Evolutionary conservation across 2,113 vertebrate species (phyloP).

Genomic region (Pseudolaguvia tuberculata): DNA sequence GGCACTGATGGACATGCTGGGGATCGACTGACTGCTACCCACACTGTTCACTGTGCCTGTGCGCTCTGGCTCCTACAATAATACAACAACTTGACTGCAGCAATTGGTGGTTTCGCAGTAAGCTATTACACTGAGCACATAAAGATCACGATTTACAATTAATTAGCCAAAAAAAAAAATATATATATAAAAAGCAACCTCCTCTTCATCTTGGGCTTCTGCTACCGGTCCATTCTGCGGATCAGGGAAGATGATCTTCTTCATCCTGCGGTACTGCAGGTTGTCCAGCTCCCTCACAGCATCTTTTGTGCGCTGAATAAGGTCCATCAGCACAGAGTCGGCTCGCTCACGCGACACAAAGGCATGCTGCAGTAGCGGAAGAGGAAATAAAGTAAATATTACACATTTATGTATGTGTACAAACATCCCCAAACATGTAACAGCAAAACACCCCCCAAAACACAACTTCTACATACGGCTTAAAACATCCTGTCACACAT

Average conservation of each 20-base stretch:
- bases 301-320: slow-evolving; percentile 97
- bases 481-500: no score
- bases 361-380: slow-evolving; percentile 75
- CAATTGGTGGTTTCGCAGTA: background rate
- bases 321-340: slow-evolving; percentile 92
- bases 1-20: slow-evolving; percentile 98
- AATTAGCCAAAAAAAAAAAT: background rate
- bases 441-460: background rate
- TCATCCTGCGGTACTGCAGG: slow-evolving; percentile 98
- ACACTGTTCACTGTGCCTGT: slow-evolving; percentile 97
- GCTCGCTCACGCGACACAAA: slow-evolving; percentile 92
- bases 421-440: background rate
- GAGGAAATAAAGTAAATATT: background rate
- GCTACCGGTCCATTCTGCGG: slow-evolving; percentile 89
- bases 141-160: background rate
- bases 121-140: background rate
- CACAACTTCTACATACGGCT: no score
- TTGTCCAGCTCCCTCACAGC: slow-evolving; percentile 97
- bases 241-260: slow-evolving; percentile 98
- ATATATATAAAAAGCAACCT: slow-evolving; percentile 67
- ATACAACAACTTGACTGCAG: background rate
- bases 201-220: slow-evolving; percentile 92
- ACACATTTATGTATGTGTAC: background rate
- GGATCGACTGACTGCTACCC: slow-evolving; percentile 98
- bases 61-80: slow-evolving; percentile 84